A percentile compares a stretch with the other conserved stretches of the same genome.
Conservation (phyloP, 2,888 invertebrate genomes). For the Dioctria linearis region DNA sequence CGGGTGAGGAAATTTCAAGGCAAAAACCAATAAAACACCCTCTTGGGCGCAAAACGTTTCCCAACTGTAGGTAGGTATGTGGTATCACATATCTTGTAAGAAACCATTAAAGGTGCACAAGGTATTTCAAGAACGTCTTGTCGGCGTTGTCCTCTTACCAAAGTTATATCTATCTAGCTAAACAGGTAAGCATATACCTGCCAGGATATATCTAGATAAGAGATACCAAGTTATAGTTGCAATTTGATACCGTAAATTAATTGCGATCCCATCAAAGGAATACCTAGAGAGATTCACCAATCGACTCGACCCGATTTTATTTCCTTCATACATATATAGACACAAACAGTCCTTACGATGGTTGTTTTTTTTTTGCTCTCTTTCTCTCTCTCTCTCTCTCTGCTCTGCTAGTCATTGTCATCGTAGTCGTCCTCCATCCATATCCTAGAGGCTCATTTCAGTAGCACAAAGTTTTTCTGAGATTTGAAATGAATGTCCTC, state of each 20-base stretch:
- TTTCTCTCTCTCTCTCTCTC: not conserved
- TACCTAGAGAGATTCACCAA: not conserved
- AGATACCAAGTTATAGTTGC: conserved; percentile 1
- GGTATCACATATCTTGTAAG: not conserved
- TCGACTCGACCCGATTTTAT: conserved; percentile 11
- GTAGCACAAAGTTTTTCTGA: conserved; percentile 8
- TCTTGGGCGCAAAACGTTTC: conserved; percentile 11
- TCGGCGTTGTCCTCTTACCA: not conserved
- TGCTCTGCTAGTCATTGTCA: no score
- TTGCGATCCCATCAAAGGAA: conserved; percentile 34
- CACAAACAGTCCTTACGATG: not conserved
- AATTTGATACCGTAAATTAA: conserved; percentile 50
- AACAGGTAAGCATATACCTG: no score
- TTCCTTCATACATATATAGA: not conserved
- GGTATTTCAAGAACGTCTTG: not conserved
- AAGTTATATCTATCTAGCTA: no score
- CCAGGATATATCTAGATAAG: not conserved
- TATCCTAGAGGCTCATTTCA: conserved; percentile 45
- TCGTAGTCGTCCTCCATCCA: not conserved
- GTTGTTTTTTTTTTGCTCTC: not conserved
- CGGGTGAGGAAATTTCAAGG: not conserved
- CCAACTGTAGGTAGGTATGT: not conserved
- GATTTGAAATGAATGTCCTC: conserved; percentile 44
- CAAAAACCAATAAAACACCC: conserved; percentile 38
- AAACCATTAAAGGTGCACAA: not conserved